These are phyloP conservation scores for Hemitrygon akajei DNA, from an alignment of 2,797 vertebrate species.

Conservation along the genomic window DNA sequence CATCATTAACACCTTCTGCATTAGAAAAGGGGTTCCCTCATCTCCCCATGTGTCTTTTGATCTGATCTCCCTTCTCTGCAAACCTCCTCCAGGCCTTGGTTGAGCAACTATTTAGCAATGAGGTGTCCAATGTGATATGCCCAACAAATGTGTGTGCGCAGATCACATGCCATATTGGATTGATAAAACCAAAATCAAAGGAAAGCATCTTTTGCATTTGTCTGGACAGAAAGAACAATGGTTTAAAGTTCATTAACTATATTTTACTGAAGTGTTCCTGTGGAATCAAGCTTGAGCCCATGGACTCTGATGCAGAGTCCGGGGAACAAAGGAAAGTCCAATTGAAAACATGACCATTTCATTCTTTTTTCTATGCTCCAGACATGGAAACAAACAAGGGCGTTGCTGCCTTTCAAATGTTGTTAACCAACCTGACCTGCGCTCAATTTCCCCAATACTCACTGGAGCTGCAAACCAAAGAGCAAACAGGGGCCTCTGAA, in stretches of 20 bases:
- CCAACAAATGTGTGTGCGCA: too few species aligned
- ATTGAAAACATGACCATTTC: background rate
- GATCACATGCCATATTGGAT: too few species aligned
- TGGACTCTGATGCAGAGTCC: background rate
- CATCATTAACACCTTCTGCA: too few species aligned
- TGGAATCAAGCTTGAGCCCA: background rate
- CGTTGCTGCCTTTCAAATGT: background rate
- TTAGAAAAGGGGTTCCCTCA: too few species aligned
- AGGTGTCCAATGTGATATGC: too few species aligned
- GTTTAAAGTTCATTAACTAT: background rate
- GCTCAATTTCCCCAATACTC: background rate
- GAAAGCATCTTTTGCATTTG: background rate
- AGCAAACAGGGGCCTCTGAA: background rate
- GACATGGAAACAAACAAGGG: background rate
- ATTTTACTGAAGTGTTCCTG: background rate
- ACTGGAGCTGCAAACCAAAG: too few species aligned
- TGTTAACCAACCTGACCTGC: background rate
- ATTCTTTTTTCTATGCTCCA: background rate
- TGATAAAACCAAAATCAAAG: too few species aligned
- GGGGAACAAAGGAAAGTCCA: background rate
- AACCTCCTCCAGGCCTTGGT: too few species aligned
- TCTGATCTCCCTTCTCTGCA: too few species aligned
- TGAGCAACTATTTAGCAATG: too few species aligned
- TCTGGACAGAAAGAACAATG: background rate
- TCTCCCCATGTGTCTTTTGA: too few species aligned